phyloP scores from a whole-genome alignment of 2,113 vertebrate genomes.

The Silurus asotus region DNA sequence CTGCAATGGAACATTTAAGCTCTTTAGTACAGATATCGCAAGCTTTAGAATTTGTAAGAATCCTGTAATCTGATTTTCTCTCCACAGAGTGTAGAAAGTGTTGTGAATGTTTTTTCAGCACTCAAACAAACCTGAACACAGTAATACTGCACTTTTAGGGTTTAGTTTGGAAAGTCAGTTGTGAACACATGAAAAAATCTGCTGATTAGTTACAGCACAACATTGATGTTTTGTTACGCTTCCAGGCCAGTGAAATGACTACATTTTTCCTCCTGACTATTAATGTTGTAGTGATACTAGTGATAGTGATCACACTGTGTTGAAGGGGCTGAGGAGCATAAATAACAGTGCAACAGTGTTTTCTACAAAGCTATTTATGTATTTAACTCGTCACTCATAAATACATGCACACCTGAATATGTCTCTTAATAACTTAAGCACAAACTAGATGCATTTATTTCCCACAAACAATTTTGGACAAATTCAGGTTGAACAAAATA shows the following conservation, averaged over 20 bases:
- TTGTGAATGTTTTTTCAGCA: background rate
- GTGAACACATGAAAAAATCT: background rate
- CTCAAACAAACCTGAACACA: background rate
- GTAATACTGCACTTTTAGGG: background rate
- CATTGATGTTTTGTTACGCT: background rate
- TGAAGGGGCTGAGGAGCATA: background rate
- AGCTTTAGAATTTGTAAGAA: background rate
- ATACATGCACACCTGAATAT: slow-evolving; percentile 17
- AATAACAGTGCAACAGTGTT: background rate
- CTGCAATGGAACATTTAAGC: background rate
- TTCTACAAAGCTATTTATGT: slow-evolving; percentile 40
- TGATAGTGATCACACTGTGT: too few species aligned
- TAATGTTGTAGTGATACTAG: background rate
- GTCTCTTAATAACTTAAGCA: slow-evolving; percentile 39
- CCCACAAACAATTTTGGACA: background rate
- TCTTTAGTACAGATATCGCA: background rate
- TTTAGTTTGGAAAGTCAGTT: background rate
- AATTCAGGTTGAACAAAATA: slow-evolving; percentile 11
- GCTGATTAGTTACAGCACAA: background rate
- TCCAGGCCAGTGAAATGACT: background rate
- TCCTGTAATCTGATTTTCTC: background rate
- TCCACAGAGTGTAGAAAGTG: background rate
- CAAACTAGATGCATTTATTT: slow-evolving; percentile 4
- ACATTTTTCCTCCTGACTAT: background rate
- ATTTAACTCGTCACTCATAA: slow-evolving; percentile 4